Evolutionary conservation across 2,888 invertebrate genomes (phyloP), one percentile per base, ranked within the genome.

Genomic region (Panopea generosa): DNA sequence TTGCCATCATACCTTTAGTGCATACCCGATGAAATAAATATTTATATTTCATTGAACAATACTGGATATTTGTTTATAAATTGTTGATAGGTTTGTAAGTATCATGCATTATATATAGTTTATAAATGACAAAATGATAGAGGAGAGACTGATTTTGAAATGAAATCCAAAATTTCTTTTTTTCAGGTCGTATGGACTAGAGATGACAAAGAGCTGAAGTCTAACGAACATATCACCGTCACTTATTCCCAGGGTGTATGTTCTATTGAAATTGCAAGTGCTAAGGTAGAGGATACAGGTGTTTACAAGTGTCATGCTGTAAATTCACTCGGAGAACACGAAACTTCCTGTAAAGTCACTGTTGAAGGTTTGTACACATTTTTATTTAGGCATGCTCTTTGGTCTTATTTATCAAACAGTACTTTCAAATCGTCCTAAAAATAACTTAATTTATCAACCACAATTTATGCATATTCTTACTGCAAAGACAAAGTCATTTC

Each of bases 241-340:
- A 95, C 96, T 3, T 96, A 96, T 91, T 95, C 97, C 2, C 98
- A 98, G 93, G 99, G 99, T 86, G 98, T 99, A 53, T 96, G 98
- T 63, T 97, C 98, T 0, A 95, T 99, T 94, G 99, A 99, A 94
- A 98, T 99, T 87, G 95, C 97, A 83, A 97, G 97, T 93, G 98
- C 98, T 92, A 96, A 96, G 89, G 96, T 98, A 0, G 96, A 96
- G 72, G 99, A 99, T 94, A 97, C 98, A 79, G 99, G 99, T 85
- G 97, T 97, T 92, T 99, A 99, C 94, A 95, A 95, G 50, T 99
- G 99, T 93, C 95, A 96, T 40, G 99, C 99, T 20, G 96, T 96
- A 84, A 99, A 99, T 94, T 94, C 95, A 61, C 97, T 98, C 91
- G 99, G 99, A 87, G 95, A 96, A 33, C 99, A 98, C 89, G 98